Evolutionary conservation across 2,797 vertebrate genomes (phyloP).

Genomic region (Fundulus diaphanus): DNA sequence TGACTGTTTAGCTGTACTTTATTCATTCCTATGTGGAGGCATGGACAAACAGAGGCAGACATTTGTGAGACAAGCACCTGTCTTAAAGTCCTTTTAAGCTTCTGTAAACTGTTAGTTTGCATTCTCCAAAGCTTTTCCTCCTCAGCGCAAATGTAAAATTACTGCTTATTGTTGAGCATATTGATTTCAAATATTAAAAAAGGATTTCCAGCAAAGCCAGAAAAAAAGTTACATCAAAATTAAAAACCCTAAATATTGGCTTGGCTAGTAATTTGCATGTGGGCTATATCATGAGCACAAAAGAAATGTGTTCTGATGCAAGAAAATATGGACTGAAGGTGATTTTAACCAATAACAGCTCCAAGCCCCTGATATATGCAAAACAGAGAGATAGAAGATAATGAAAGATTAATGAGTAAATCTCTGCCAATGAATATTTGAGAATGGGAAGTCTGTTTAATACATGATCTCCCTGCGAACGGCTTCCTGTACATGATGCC

Average conservation of each 20-base stretch:
- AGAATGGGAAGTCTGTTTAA: slow-evolving; percentile 80
- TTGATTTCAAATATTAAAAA: slow-evolving; percentile 20
- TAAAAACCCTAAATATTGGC: slow-evolving; percentile 33
- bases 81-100: slow-evolving; percentile 47
- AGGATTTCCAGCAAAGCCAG: slow-evolving; percentile 18
- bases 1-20: slow-evolving; percentile 20
- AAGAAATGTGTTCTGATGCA: neutral
- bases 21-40: slow-evolving; percentile 23
- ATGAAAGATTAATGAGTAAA: slow-evolving; percentile 84
- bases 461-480: slow-evolving; percentile 76
- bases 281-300: slow-evolving; percentile 12
- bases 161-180: slow-evolving; percentile 14
- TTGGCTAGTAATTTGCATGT: slow-evolving; percentile 29
- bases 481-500: slow-evolving; percentile 69
- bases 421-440: slow-evolving; percentile 83
- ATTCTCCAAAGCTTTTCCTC: slow-evolving; percentile 41
- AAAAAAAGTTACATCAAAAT: slow-evolving; percentile 25
- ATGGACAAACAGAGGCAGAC: slow-evolving; percentile 46
- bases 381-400: slow-evolving; percentile 76
- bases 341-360: slow-evolving; percentile 59
- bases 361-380: slow-evolving; percentile 67
- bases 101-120: slow-evolving; percentile 33
- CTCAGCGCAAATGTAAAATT: slow-evolving; percentile 34
- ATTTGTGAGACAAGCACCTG: slow-evolving; percentile 35
- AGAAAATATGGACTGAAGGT: slow-evolving; percentile 39